Evolutionary conservation across 2,888 invertebrate genomes (phyloP).

Genomic region (Mesoligia furuncula): DNA sequence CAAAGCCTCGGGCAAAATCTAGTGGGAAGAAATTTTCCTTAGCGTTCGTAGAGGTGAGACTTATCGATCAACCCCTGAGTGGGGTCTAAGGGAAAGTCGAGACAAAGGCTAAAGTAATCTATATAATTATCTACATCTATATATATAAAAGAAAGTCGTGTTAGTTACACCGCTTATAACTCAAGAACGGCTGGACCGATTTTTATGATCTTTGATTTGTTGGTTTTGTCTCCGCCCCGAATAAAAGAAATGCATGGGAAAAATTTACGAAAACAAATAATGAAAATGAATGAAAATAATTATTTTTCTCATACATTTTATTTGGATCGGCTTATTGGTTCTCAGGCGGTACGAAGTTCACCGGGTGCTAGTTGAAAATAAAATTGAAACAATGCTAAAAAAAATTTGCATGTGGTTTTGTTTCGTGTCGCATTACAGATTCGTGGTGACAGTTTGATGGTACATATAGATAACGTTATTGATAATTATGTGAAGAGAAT

Average conservation of each 20-base stretch:
- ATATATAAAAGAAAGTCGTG: no score
- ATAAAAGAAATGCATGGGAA: no score
- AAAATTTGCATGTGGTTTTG: conserved; percentile 52
- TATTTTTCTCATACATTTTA: no score
- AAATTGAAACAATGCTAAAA: conserved; percentile 13
- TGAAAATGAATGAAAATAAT: no score
- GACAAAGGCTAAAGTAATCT: background rate
- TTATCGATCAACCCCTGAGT: conserved; percentile 10
- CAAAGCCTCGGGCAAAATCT: background rate
- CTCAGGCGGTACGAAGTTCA: no score
- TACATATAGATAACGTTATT: background rate
- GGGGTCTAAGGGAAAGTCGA: conserved; percentile 17
- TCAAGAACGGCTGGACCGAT: no score
- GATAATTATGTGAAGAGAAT: conserved; percentile 20
- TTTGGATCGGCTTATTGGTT: no score
- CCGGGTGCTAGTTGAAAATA: conserved; percentile 13
- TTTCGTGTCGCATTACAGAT: conserved; percentile 36
- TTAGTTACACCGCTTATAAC: no score
- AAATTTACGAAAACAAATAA: no score
- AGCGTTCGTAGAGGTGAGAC: conserved; percentile 2
- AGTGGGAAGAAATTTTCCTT: background rate
- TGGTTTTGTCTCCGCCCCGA: no score
- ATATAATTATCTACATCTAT: no score
- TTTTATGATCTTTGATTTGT: no score
- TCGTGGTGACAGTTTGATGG: conserved; percentile 37